Base-by-base conservation (phyloP, 1,140 invertebrate genomes). In the Drosophila quadrilineata region DNA sequence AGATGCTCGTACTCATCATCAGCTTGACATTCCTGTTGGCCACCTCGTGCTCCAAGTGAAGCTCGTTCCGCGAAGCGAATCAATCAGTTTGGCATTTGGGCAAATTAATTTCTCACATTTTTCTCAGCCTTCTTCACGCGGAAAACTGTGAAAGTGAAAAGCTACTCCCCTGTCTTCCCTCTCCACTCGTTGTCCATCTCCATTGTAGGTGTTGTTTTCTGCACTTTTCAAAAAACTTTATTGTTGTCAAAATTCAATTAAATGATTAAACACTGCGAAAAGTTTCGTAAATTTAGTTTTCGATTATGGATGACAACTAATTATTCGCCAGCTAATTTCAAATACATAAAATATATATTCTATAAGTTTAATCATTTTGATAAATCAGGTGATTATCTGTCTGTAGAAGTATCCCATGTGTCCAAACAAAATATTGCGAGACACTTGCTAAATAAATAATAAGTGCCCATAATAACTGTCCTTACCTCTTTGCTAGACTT, bases 21-120 rank as follows among this genome's bases (percentile, higher is more conserved):
- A 22, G 64, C 33, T n/a, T 52, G 43, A 28, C 43, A 45, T 45
- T 45, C 41, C 46, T 35, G 26, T 28, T 17, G n/a, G n/a, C 9
- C 31, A 21, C 2, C 19, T 6, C 33, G 10, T 26, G 10, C 43
- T 31, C 8, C 1, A 31, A 3, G 24, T 49, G 35, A 35, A 16
- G 49, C 36, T 50, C 21, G 10, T 16, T 60, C 46, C 10, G 49
- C 40, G 16, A 52, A 36, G 58, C 54, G 53, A 74, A 77, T 84
- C 62, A 84, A 74, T 75, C 73, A 84, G 71, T 41, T 48, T 85
- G 74, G 66, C 80, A 86, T 86, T 77, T 70, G 33, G 48, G 36
- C 16, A 72, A 79, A 85, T 85, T 85, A 75, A 85, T 85, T 74
- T 84, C 45, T 53, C 33, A 59, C 64, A 84, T 84, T 84, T 84